Conservation (phyloP, 1,140 invertebrate species). For the Acarapis woodi region DNA sequence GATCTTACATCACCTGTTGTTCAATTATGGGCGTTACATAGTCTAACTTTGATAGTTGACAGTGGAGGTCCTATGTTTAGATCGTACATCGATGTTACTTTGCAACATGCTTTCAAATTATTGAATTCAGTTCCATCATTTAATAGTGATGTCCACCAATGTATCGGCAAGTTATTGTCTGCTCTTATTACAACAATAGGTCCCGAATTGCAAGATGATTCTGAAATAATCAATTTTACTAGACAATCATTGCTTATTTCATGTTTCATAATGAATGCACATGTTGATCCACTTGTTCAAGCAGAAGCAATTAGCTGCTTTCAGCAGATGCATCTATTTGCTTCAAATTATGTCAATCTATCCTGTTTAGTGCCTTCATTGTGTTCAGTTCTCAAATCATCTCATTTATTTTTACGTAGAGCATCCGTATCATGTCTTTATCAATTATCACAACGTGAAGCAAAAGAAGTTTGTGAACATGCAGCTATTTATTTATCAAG, state of each 20-base stretch:
- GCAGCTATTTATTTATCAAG: constrained; percentile 1
- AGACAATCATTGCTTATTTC: constrained; percentile 40
- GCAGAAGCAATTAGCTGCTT: constrained; percentile 82
- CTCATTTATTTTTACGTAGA: constrained; percentile 61
- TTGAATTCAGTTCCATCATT: constrained; percentile 60
- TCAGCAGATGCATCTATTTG: constrained; percentile 91
- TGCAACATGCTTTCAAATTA: constrained; percentile 60
- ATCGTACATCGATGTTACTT: constrained; percentile 72
- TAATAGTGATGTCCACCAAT: constrained; percentile 70
- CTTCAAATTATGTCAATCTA: constrained; percentile 70
- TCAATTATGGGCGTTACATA: constrained; percentile 87
- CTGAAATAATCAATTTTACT: constrained; percentile 31
- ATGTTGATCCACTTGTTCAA: constrained; percentile 60
- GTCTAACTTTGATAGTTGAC: constrained; percentile 74
- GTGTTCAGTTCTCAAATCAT: constrained; percentile 37
- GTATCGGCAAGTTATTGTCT: constrained; percentile 69
- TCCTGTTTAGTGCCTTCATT: constrained; percentile 68
- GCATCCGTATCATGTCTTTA: constrained; percentile 78
- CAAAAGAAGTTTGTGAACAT: constrained; percentile 74
- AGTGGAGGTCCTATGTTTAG: constrained; percentile 95
- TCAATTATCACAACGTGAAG: constrained; percentile 79
- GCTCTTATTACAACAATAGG: constrained; percentile 90
- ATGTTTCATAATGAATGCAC: constrained; percentile 75
- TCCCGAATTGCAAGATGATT: constrained; percentile 77
- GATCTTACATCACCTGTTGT: constrained; percentile 62